These are phyloP conservation scores for Podilymbus podiceps DNA, from an alignment of 2,113 vertebrate genomes.

Conservation along the genomic window DNA sequence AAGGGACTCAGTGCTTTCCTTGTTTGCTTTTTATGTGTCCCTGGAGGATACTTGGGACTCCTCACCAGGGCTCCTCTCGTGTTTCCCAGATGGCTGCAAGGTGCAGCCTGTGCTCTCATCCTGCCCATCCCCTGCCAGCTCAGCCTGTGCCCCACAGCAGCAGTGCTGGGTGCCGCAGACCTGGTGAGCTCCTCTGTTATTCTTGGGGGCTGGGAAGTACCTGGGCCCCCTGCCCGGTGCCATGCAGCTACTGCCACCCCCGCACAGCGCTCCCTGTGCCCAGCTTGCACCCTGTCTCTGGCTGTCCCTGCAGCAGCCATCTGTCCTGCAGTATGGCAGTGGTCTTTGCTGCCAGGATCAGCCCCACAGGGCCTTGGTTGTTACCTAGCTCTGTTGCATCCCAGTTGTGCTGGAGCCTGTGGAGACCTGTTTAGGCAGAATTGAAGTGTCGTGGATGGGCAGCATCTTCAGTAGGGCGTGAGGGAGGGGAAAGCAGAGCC, in stretches of 20 bases:
- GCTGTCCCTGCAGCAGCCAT: background rate
- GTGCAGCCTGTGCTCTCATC: background rate
- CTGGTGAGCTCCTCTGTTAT: background rate
- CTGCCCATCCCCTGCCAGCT: background rate
- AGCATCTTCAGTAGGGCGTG: fast-evolving
- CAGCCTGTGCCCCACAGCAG: background rate
- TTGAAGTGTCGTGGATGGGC: background rate
- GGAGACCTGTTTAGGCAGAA: background rate
- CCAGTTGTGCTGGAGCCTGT: fast-evolving
- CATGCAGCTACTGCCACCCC: background rate
- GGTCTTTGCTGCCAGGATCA: background rate
- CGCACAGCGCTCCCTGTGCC: background rate
- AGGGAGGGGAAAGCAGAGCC: background rate
- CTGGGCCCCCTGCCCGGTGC: background rate
- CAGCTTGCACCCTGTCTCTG: background rate
- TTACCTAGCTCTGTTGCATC: background rate
- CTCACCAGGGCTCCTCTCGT: fast-evolving
- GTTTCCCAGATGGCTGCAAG: background rate
- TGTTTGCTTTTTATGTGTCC: background rate
- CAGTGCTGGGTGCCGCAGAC: background rate
- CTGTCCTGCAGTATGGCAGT: background rate
- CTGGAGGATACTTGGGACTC: background rate
- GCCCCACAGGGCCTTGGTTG: background rate
- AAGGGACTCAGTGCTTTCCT: background rate
- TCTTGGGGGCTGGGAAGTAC: background rate